Conservation (phyloP, 2,113 vertebrate genomes). For the Xiphorhynchus elegans region DNA sequence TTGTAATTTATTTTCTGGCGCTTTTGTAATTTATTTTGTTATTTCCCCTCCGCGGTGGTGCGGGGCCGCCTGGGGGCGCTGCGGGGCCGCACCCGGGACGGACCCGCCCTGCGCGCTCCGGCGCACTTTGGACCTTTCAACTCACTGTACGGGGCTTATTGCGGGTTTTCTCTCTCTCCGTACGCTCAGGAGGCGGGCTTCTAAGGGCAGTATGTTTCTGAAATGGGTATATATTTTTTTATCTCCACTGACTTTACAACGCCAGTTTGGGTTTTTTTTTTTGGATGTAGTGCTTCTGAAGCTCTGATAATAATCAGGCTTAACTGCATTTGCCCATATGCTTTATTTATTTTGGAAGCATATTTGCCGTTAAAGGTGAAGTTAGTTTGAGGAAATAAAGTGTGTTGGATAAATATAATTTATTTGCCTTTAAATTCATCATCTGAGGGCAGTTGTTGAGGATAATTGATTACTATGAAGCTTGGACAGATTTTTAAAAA, state of each 20-base stretch:
- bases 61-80: conserved; percentile 68
- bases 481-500: not conserved
- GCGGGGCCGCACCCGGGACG: not conserved
- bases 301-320: not conserved
- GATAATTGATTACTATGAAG: not conserved
- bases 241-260: fast-evolving
- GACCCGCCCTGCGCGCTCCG: not conserved
- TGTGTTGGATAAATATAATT: not conserved
- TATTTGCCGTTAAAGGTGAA: not conserved
- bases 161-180: fast-evolving
- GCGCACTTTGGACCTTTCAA: not conserved
- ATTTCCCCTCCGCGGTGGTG: not conserved
- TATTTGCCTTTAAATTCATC: not conserved
- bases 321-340: fast-evolving
- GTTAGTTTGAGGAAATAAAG: not conserved
- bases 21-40: not conserved
- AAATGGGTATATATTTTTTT: not conserved
- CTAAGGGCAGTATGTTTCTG: not conserved
- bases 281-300: not conserved
- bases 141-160: fast-evolving
- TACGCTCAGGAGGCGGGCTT: not conserved
- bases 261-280: not conserved
- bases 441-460: not conserved
- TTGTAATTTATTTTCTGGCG: not conserved
- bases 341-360: not conserved